Percentiles rank a stretch among this genome's conserved stretches.
Conservation (phyloP, 2,113 vertebrate genomes). For the Siniperca knerii region DNA sequence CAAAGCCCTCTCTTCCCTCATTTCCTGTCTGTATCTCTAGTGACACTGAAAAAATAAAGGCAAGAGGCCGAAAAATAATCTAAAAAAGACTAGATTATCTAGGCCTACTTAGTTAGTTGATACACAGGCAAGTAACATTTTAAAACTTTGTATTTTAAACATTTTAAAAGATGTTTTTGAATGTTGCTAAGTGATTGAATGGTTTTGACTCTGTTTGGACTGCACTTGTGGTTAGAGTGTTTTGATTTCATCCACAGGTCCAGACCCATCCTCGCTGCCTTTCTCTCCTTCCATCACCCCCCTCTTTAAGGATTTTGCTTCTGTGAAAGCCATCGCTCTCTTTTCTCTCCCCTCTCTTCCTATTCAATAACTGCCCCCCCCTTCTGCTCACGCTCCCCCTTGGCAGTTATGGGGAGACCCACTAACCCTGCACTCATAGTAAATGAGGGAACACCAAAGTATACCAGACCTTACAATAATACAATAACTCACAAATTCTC, state of each 20-base stretch:
- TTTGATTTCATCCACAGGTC: slow-evolving; percentile 46
- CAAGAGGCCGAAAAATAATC: not conserved
- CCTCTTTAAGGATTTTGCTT: not conserved
- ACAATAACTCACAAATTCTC: slow-evolving; percentile 58
- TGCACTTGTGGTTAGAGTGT: slow-evolving; percentile 25
- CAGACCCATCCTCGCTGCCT: slow-evolving; percentile 39
- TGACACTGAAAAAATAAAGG: not conserved
- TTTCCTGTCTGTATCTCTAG: slow-evolving; percentile 3
- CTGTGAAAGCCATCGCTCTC: slow-evolving; percentile 43
- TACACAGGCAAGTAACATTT: not conserved
- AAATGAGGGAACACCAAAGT: slow-evolving; percentile 23
- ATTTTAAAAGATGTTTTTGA: not conserved
- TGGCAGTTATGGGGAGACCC: slow-evolving; percentile 48
- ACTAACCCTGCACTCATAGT: slow-evolving; percentile 24
- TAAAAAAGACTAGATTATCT: not conserved
- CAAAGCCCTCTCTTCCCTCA: not conserved
- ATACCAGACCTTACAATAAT: slow-evolving; percentile 36
- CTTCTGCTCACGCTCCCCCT: slow-evolving; percentile 23
- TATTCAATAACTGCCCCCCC: slow-evolving; percentile 26
- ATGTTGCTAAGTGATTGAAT: slow-evolving; percentile 2
- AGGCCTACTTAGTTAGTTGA: too few species aligned
- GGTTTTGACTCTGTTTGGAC: not conserved
- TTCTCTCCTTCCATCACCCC: not conserved
- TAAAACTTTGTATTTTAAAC: not conserved
- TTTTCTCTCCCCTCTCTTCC: not conserved